Evolutionary conservation across 2,113 vertebrate genomes (phyloP), one percentile per base, ranked within the genome.

Genomic region (Dolichotis patagonum): DNA sequence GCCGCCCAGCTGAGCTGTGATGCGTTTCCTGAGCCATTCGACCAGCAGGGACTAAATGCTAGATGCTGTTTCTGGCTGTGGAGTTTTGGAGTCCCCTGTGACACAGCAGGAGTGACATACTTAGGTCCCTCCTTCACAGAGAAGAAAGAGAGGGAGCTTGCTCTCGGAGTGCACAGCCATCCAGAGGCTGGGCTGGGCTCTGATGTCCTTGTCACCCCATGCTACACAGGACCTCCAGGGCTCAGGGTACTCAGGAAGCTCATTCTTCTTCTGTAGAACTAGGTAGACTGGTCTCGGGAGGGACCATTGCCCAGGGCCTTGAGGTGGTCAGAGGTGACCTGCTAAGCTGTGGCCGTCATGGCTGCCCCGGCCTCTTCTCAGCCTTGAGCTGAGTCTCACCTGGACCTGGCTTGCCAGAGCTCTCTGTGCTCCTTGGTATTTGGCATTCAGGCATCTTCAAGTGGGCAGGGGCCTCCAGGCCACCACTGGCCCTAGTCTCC

Each of bases 11-110:
- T 16, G 0, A n/a, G 80, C 43, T 13, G 24, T 14, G 17, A 58
- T 16, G 46, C 24, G 35, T 3, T 43, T 43, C 67, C 63, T 2
- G 43, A 58, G 49, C 19, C 82, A 17, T n/a, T 2, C 49, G 32
- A 46, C 49, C 75, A 1, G 1, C n/a, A 16, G 49, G 0, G 35
- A 35, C 20, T 0, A 0, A 7, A 0, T 7, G 54, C 12, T 0
- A 1, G 2, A 1, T 12, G 22, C 2, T 1, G n/a, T 17, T 28
- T 52, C 5, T 11, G 38, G 84, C 41, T 78, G 2, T 35, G 0
- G 2, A 2, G 14, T 38, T 22, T 17, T 0, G 43, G 26, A 75
- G 89, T 3, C 14, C 16, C 65, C 54, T 17, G 92, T 1, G 14
- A 6, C 46, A 4, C 14, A 35, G 52, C 77, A 17, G 11, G 2